Base-by-base conservation (phyloP, 2,113 vertebrate genomes). In the Apodemus sylvaticus region DNA sequence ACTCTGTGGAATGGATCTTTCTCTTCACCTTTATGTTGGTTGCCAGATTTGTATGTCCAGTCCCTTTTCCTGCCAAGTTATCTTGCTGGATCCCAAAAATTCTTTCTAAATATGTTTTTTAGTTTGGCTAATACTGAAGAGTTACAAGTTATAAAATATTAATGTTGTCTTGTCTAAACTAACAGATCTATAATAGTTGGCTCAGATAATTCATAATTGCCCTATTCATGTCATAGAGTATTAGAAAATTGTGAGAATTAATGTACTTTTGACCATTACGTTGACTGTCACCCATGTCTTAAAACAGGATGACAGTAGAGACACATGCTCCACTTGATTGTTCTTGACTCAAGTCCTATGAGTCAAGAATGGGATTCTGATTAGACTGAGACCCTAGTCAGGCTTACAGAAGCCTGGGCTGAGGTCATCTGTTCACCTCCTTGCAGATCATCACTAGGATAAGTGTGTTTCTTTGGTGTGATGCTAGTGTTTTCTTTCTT, bases 111-210 rank as follows among this genome's bases (percentile, higher is more conserved):
- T 66, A 79, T 51, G 92, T 66, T 91, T 62, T 83, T 96, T 88
- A 77, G 22, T 88, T 86, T 95, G 39, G 16, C 76, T 62, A 66
- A 13, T 58, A 31, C 42, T 78, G 16, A 97, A 91, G 31, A 94
- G 10, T 91, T 60, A 74, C 55, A 91, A 36, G 1, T 68, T 95
- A 34, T 34, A 82, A 94, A 82, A 64, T 85, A 66, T 77, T 19
- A 91, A n/a, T 77, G 36, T 42, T 89, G 36, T 89, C 42, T 91
- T 96, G 39, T 95, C 83, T 83, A 86, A 95, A 91, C 87, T 58
- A 86, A 86, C 29, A 93, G 26, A 88, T 96, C 90, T 42, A 16
- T 91, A 83, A 58, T 93, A 89, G n/a, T 79, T 94, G 45, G 8
- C 34, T 93, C 34, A 93, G 74, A 82, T 96, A 93, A 94, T 93